Percentiles rank a stretch among this genome's conserved stretches.
Evolutionary conservation across 2,888 invertebrate species (phyloP).

Genomic region (Tenthredo mesomela): DNA sequence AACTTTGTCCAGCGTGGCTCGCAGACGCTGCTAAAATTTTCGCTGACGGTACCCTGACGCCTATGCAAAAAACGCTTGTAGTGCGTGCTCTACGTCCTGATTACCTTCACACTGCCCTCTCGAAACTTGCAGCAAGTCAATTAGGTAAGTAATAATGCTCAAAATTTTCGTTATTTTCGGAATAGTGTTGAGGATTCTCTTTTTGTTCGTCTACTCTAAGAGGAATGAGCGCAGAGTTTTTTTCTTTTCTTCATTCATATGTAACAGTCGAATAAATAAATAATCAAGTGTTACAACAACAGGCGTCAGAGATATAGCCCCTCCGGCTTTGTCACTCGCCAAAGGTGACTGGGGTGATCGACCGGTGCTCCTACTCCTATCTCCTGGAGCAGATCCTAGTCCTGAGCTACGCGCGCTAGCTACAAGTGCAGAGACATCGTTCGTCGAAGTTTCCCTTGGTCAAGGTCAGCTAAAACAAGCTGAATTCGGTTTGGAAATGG

Average conservation of each 20-base stretch:
- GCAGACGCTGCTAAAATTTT: constrained; percentile 69
- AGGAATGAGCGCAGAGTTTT: neutral
- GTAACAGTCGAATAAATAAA: neutral
- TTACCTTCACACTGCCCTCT: constrained; percentile 87
- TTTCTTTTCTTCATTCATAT: neutral
- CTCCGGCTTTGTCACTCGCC: constrained; percentile 81
- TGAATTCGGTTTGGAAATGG: constrained; percentile 73
- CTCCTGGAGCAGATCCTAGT: constrained; percentile 95
- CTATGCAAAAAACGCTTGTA: constrained; percentile 90
- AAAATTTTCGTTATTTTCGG: neutral
- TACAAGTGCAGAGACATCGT: constrained; percentile 68
- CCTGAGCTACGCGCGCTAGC: constrained; percentile 88
- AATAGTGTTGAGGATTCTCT: neutral
- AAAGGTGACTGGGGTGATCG: constrained; percentile 83
- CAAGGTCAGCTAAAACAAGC: constrained; percentile 86
- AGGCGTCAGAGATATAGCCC: constrained; percentile 79
- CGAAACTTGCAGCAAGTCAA: constrained; percentile 84
- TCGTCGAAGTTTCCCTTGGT: constrained; percentile 86
- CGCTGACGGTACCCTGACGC: constrained; percentile 80
- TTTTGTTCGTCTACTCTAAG: neutral
- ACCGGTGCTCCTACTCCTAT: constrained; percentile 91
- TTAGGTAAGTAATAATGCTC: constrained; percentile 78
- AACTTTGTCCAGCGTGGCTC: constrained; percentile 71
- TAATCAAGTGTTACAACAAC: neutral
- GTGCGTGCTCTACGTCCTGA: constrained; percentile 92